phyloP scores from a whole-genome alignment of 2,888 invertebrate species.

The Drosophila silvestris region DNA sequence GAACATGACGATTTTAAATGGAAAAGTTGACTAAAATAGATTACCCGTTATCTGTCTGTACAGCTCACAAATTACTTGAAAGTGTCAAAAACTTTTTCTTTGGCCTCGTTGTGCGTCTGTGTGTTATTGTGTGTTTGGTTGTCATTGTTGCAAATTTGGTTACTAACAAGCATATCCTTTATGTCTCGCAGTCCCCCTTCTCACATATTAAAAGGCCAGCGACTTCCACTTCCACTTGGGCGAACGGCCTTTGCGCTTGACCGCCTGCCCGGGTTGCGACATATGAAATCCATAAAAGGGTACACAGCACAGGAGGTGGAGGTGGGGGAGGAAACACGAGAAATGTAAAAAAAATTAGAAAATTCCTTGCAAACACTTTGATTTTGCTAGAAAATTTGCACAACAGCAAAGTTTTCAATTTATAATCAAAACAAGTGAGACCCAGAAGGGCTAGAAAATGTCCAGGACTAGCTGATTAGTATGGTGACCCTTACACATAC shows the following conservation, averaged over 20 bases:
- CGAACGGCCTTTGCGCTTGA: slow-evolving; percentile 73
- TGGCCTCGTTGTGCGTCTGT: neutral
- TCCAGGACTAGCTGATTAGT: slow-evolving; percentile 67
- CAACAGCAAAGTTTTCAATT: slow-evolving; percentile 78
- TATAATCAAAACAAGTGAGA: slow-evolving; percentile 73
- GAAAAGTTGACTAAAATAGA: slow-evolving; percentile 38
- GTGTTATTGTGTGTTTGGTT: slow-evolving; percentile 15
- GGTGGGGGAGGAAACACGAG: neutral
- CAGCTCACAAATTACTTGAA: slow-evolving; percentile 40
- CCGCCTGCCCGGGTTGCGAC: slow-evolving; percentile 62
- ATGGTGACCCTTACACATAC: slow-evolving; percentile 51
- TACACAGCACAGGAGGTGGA: neutral
- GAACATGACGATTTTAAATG: slow-evolving; percentile 16
- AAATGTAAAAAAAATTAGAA: slow-evolving; percentile 27
- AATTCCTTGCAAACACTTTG: slow-evolving; percentile 67
- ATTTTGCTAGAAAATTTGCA: slow-evolving; percentile 63
- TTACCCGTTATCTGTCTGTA: slow-evolving; percentile 17
- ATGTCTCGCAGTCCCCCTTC: slow-evolving; percentile 19
- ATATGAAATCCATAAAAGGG: slow-evolving; percentile 66
- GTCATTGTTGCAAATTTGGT: slow-evolving; percentile 54
- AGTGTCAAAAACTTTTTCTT: slow-evolving; percentile 48
- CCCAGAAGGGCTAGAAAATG: slow-evolving; percentile 24
- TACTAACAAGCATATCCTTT: slow-evolving; percentile 70
- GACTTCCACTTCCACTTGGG: slow-evolving; percentile 63
- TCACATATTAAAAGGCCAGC: slow-evolving; percentile 9